Percentiles rank a stretch among this genome's conserved stretches.
These are phyloP conservation scores for Harpagoxenus sublaevis DNA, from an alignment of 2,888 invertebrate genomes.

Conservation along the genomic window DNA sequence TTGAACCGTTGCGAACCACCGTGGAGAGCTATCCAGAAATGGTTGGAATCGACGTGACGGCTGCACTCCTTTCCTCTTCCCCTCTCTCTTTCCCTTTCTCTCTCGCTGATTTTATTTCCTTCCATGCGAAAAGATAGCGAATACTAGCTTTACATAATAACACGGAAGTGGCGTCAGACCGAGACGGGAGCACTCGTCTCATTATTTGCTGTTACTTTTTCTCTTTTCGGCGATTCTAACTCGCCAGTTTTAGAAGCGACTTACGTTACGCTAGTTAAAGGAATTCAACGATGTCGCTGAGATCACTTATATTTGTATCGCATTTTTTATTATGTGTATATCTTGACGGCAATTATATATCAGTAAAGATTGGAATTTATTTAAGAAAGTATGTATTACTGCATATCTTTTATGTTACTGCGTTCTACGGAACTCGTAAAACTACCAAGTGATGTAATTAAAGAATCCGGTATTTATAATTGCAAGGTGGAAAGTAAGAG, in stretches of 20 bases:
- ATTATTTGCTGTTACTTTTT: slow-evolving; percentile 36
- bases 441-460: slow-evolving; percentile 3
- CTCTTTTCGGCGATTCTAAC: slow-evolving; percentile 33
- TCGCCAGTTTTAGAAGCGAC: slow-evolving; percentile 10
- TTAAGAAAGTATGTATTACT: neutral
- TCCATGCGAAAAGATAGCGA: slow-evolving; percentile 49
- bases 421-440: neutral
- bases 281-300: neutral
- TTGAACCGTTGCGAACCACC: slow-evolving; percentile 54
- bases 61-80: neutral
- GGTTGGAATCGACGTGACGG: slow-evolving; percentile 55
- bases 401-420: neutral
- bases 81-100: neutral
- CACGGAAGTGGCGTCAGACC: slow-evolving; percentile 50
- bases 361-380: neutral
- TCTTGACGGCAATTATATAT: neutral
- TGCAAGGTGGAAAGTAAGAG: neutral
- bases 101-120: slow-evolving; percentile 33
- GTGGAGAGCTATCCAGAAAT: slow-evolving; percentile 55
- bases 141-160: slow-evolving; percentile 54
- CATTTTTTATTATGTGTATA: neutral
- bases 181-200: slow-evolving; percentile 45
- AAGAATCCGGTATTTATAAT: neutral
- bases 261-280: slow-evolving; percentile 7
- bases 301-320: neutral